A percentile compares a stretch with the other conserved stretches of the same genome.
phyloP scores from a whole-genome alignment of 2,888 invertebrate genomes.

The Beris chalybata region DNA sequence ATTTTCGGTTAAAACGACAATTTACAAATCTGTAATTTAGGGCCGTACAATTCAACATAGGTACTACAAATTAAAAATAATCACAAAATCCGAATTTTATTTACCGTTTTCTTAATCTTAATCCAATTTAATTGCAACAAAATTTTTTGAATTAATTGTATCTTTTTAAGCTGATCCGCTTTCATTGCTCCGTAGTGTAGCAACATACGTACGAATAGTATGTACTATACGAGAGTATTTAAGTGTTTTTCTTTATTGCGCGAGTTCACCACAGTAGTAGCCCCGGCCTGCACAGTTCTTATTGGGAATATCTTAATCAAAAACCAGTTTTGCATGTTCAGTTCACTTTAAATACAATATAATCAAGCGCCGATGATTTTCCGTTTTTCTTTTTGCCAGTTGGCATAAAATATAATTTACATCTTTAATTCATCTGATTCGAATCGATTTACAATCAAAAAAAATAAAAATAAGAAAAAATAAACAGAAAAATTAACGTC shows the following conservation, averaged over 20 bases:
- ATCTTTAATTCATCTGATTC: constrained; percentile 28
- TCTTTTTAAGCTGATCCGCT: constrained; percentile 11
- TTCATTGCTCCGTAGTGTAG: constrained; percentile 24
- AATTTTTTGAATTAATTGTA: constrained; percentile 13
- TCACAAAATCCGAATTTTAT: too few relatives aligned
- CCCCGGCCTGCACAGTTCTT: constrained; percentile 13
- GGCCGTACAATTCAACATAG: too few relatives aligned
- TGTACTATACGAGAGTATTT: constrained; percentile 11
- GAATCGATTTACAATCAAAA: constrained; percentile 1
- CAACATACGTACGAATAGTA: neutral
- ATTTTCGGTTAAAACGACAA: too few relatives aligned
- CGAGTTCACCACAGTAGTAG: constrained; percentile 19
- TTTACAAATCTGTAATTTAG: too few relatives aligned
- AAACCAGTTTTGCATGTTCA: constrained; percentile 28
- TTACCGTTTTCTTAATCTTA: neutral
- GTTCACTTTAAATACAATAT: neutral
- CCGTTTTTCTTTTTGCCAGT: neutral
- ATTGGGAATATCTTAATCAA: constrained; percentile 28
- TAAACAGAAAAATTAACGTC: too few relatives aligned
- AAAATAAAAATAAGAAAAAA: too few relatives aligned
- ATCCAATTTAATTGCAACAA: constrained; percentile 23
- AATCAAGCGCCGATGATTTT: constrained; percentile 5
- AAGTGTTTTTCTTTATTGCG: constrained; percentile 29
- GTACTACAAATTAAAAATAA: too few relatives aligned
- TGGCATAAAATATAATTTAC: constrained; percentile 30